Evolutionary conservation across 1,140 invertebrate genomes (phyloP).

Genomic region (Zophobas atratus): DNA sequence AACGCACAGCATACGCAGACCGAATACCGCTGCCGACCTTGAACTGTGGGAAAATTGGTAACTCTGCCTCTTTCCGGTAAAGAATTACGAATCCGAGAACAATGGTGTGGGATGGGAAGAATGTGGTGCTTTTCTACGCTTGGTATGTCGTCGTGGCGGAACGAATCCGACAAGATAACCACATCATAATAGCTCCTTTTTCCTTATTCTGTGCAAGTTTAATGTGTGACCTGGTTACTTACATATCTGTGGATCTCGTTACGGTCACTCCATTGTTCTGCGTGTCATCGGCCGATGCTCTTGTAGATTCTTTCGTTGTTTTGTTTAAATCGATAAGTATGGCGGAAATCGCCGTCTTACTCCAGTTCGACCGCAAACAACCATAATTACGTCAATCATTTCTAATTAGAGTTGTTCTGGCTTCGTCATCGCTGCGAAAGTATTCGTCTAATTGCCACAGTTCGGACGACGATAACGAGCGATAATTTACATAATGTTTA

Average conservation of each 20-base stretch:
- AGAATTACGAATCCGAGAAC: constrained; percentile 45
- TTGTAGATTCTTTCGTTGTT: not conserved
- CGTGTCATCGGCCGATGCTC: constrained; percentile 8
- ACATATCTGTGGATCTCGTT: constrained; percentile 40
- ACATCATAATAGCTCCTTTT: constrained; percentile 32
- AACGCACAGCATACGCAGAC: not conserved
- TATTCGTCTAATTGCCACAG: constrained; percentile 8
- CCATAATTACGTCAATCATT: constrained; percentile 17
- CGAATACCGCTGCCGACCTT: constrained; percentile 45
- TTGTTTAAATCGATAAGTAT: not conserved
- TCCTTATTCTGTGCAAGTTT: constrained; percentile 22
- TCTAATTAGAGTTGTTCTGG: constrained; percentile 4
- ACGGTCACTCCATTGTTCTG: constrained; percentile 31
- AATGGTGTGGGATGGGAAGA: constrained; percentile 53
- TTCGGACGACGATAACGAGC: constrained; percentile 16
- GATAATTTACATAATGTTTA: constrained; percentile 27
- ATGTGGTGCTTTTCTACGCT: constrained; percentile 45
- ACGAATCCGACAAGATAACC: constrained; percentile 47
- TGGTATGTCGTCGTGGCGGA: constrained; percentile 50
- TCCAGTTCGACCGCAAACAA: constrained; percentile 5
- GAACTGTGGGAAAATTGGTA: constrained; percentile 49
- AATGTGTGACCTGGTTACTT: constrained; percentile 49
- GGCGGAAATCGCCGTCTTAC: constrained; percentile 7
- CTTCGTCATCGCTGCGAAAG: constrained; percentile 27
- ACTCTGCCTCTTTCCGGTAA: constrained; percentile 40